Evolutionary conservation across 2,797 vertebrate species (phyloP).

Genomic region (Crocidura indochinensis): DNA sequence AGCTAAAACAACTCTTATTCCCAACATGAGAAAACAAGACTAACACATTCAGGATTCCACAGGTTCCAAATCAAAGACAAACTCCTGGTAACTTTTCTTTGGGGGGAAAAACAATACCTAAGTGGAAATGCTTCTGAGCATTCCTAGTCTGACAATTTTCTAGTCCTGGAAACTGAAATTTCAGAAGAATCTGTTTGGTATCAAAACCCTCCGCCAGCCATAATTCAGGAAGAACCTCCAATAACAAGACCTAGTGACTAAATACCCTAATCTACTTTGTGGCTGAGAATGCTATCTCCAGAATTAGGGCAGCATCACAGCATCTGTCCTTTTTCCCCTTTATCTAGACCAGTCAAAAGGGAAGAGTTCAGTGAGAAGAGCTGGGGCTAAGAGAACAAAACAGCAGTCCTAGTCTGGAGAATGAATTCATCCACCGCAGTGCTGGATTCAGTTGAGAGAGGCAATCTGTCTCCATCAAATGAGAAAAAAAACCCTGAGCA

Average conservation of each 20-base stretch:
- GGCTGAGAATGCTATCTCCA: slow-evolving; percentile 87
- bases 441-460: slow-evolving; percentile 1
- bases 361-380: slow-evolving; percentile 67
- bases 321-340: slow-evolving; percentile 87
- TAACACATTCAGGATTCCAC: slow-evolving; percentile 25
- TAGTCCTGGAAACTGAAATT: not conserved
- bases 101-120: not conserved
- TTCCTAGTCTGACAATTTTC: slow-evolving; percentile 2
- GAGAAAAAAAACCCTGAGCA: slow-evolving; percentile 7
- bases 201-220: not conserved
- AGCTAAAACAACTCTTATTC: slow-evolving; percentile 17
- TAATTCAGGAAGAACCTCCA: slow-evolving; percentile 79
- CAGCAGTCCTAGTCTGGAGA: slow-evolving; percentile 70
- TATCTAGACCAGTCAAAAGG: slow-evolving; percentile 70
- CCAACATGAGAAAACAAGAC: not conserved
- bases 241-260: slow-evolving; percentile 72
- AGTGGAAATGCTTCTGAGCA: not conserved
- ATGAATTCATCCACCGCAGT: slow-evolving; percentile 58
- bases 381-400: slow-evolving; percentile 60
- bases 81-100: slow-evolving; percentile 34
- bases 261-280: slow-evolving; percentile 90
- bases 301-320: slow-evolving; percentile 91
- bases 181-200: slow-evolving; percentile 31
- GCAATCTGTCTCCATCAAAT: not conserved
- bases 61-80: slow-evolving; percentile 35